Evolutionary conservation across 1,140 invertebrate genomes (phyloP).

Genomic region (Laupala kohalensis): DNA sequence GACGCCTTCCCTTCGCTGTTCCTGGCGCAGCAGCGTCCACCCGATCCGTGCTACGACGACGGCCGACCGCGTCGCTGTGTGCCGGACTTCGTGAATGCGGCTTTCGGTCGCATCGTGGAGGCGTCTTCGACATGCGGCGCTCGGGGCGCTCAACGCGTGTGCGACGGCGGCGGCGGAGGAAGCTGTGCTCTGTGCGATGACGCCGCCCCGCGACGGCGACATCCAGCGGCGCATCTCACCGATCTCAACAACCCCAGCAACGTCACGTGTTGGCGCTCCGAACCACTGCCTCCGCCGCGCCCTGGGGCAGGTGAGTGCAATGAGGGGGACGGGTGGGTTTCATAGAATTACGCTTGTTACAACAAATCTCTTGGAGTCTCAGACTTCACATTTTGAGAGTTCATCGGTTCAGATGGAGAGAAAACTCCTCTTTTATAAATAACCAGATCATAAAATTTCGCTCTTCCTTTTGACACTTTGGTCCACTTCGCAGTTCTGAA

Average conservation of each 20-base stretch:
- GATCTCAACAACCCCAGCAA: conserved; percentile 95
- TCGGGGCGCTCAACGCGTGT: conserved; percentile 49
- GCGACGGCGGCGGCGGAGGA: conserved; percentile 37
- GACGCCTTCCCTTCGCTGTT: conserved; percentile 11
- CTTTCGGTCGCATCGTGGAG: conserved; percentile 74
- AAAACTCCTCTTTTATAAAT: no score
- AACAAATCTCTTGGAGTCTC: no score
- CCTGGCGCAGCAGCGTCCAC: conserved; percentile 4
- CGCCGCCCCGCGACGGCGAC: conserved; percentile 52
- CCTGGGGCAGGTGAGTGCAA: conserved; percentile 5
- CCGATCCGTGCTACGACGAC: neutral
- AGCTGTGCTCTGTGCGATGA: conserved; percentile 82
- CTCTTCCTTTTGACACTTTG: no score
- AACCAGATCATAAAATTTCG: no score
- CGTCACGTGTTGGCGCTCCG: conserved; percentile 93
- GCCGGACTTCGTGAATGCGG: conserved; percentile 96
- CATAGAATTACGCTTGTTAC: no score
- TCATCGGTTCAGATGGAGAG: no score
- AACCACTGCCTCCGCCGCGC: conserved; percentile 54
- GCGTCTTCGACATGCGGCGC: conserved; percentile 84
- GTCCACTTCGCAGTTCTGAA: no score
- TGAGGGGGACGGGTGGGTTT: no score
- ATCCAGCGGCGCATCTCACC: conserved; percentile 72
- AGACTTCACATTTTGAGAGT: no score
- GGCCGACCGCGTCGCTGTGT: conserved; percentile 24